Evolutionary conservation across 1,140 invertebrate species (phyloP).

Genomic region (Rhagoletis zephyria): DNA sequence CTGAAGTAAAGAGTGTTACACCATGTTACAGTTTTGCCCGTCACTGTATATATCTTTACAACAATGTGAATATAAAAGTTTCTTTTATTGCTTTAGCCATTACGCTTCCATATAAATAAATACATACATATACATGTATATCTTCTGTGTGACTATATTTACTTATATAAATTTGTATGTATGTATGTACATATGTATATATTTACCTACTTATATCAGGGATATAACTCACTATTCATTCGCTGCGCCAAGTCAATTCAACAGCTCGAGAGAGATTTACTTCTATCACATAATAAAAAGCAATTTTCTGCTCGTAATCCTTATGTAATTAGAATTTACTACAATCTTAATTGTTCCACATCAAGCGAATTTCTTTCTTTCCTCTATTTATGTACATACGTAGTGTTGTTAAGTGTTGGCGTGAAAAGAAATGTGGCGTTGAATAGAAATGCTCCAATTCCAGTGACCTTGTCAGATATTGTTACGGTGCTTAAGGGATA

Average conservation of each 20-base stretch:
- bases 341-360: constrained; percentile 23
- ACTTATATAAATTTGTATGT: background rate
- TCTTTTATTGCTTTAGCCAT: too few species aligned
- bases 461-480: background rate
- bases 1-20: too few species aligned
- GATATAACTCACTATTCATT: background rate
- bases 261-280: background rate
- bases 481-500: too few species aligned
- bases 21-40: too few species aligned
- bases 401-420: background rate
- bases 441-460: background rate
- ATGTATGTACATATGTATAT: background rate
- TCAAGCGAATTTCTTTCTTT: background rate
- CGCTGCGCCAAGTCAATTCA: background rate
- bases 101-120: too few species aligned
- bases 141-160: background rate
- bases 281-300: constrained; percentile 50
- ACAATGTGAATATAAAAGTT: too few species aligned
- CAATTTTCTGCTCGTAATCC: constrained; percentile 53
- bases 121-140: too few species aligned
- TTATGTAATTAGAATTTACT: constrained; percentile 53
- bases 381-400: background rate
- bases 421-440: background rate
- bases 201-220: too few species aligned
- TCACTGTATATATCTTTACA: too few species aligned